Evolutionary conservation across 1,140 invertebrate genomes (phyloP).

Genomic region (Andricus grossulariae): DNA sequence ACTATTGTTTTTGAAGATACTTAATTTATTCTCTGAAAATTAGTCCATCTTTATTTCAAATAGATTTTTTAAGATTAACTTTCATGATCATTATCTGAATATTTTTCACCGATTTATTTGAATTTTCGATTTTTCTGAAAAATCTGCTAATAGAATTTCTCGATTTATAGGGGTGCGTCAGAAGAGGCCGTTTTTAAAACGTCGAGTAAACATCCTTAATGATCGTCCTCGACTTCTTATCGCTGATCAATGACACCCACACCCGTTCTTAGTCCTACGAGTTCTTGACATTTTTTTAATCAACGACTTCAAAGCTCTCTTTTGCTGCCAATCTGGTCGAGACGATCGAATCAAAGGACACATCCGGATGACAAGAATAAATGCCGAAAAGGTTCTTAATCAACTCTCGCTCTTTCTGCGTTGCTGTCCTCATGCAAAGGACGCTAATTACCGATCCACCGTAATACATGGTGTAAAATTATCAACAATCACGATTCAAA

Average conservation of each 20-base stretch:
- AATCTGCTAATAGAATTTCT: not conserved
- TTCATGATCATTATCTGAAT: too few relatives aligned
- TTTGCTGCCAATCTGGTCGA: constrained; percentile 21
- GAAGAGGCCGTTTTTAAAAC: not conserved
- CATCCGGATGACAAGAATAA: constrained; percentile 43
- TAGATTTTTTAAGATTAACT: too few relatives aligned
- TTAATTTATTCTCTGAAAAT: too few relatives aligned
- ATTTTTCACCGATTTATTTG: not conserved
- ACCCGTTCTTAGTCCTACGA: constrained; percentile 12
- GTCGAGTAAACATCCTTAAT: constrained; percentile 29
- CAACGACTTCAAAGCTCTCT: constrained; percentile 18
- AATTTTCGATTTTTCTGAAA: not conserved
- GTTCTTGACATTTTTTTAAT: constrained; percentile 25
- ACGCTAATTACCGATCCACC: constrained; percentile 59
- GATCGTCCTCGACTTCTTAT: constrained; percentile 24
- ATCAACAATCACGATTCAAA: too few relatives aligned
- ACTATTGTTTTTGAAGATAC: too few relatives aligned
- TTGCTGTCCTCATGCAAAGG: constrained; percentile 44
- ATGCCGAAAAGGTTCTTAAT: constrained; percentile 62
- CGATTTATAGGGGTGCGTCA: not conserved
- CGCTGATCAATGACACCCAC: constrained; percentile 18
- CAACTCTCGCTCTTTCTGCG: constrained; percentile 46
- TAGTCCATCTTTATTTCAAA: too few relatives aligned
- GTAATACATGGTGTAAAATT: constrained; percentile 36
- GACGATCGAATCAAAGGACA: constrained; percentile 65